Percentiles rank a stretch among this genome's conserved stretches.
Evolutionary conservation across 1,140 invertebrate genomes (phyloP).

Genomic region (Macrosteles quadrilineatus): DNA sequence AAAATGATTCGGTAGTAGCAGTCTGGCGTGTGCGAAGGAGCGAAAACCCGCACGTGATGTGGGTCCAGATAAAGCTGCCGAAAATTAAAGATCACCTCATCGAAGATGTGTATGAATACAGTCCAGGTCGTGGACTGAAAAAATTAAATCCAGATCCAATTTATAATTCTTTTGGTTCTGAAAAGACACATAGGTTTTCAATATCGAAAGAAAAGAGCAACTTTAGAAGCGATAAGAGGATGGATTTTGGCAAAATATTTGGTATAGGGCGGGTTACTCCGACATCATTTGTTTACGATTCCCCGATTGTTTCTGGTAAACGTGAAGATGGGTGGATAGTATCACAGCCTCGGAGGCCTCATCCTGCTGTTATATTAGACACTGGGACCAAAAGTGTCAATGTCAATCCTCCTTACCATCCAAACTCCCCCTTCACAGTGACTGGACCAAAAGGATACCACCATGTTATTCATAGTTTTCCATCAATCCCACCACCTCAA

Average conservation of each 20-base stretch:
- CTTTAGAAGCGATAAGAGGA: background rate
- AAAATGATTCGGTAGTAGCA: slow-evolving; percentile 30
- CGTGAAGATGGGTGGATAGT: background rate
- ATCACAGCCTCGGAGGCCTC: background rate
- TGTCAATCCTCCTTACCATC: slow-evolving; percentile 34
- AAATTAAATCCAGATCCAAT: slow-evolving; percentile 19
- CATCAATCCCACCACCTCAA: slow-evolving; percentile 23
- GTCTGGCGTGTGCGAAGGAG: slow-evolving; percentile 36
- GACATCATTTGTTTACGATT: background rate
- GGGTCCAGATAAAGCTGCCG: slow-evolving; percentile 36
- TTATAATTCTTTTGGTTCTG: background rate
- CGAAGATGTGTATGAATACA: slow-evolving; percentile 40
- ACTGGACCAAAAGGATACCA: slow-evolving; percentile 41
- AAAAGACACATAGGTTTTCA: slow-evolving; percentile 8
- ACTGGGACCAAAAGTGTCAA: background rate
- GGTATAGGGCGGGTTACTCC: background rate
- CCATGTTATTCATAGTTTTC: slow-evolving; percentile 43
- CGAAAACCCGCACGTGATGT: slow-evolving; percentile 29
- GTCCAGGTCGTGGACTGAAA: slow-evolving; percentile 33
- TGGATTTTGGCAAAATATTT: background rate
- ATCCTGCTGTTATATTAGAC: background rate
- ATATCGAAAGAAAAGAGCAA: background rate
- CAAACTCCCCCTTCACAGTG: slow-evolving; percentile 32
- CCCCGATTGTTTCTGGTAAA: background rate
- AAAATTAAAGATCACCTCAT: background rate